A percentile compares a stretch with the other conserved stretches of the same genome.
Evolutionary conservation across 2,888 invertebrate species (phyloP).

Genomic region (Criorhina ranunculi): DNA sequence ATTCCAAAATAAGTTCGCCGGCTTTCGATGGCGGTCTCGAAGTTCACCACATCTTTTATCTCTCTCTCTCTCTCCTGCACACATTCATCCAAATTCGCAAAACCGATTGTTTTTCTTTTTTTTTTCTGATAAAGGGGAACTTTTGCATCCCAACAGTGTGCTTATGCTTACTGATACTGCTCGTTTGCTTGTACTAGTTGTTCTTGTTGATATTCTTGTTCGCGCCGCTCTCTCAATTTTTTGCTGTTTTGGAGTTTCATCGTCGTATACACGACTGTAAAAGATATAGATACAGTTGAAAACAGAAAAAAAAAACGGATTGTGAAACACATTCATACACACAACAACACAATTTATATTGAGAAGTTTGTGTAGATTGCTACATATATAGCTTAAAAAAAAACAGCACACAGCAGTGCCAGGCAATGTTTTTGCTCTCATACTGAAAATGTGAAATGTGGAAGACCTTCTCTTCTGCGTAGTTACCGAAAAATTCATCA

Average conservation of each 20-base stretch:
- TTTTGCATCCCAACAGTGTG: constrained; percentile 30
- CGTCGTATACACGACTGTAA: constrained; percentile 38
- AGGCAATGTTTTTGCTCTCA: constrained; percentile 76
- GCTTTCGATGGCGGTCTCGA: constrained; percentile 39
- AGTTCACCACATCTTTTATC: constrained; percentile 40
- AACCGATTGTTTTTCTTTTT: background rate
- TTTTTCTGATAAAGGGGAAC: constrained; percentile 25
- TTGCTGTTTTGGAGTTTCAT: constrained; percentile 54
- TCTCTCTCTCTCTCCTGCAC: constrained; percentile 26
- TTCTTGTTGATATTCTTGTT: constrained; percentile 18
- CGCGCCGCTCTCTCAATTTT: constrained; percentile 32
- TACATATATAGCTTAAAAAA: constrained; percentile 42
- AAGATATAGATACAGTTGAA: constrained; percentile 48
- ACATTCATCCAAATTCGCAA: background rate
- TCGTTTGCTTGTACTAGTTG: no score
- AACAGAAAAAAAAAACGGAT: constrained; percentile 36
- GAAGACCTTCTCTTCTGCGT: constrained; percentile 76
- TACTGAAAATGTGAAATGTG: constrained; percentile 74
- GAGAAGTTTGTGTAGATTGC: constrained; percentile 56
- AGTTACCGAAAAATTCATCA: constrained; percentile 75
- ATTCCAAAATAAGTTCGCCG: constrained; percentile 38
- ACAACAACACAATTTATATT: constrained; percentile 68
- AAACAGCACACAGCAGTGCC: constrained; percentile 54
- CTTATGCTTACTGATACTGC: background rate
- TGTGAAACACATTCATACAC: constrained; percentile 57